These are phyloP conservation scores for Channa maculata DNA, from an alignment of 2,113 vertebrate species.

Conservation along the genomic window DNA sequence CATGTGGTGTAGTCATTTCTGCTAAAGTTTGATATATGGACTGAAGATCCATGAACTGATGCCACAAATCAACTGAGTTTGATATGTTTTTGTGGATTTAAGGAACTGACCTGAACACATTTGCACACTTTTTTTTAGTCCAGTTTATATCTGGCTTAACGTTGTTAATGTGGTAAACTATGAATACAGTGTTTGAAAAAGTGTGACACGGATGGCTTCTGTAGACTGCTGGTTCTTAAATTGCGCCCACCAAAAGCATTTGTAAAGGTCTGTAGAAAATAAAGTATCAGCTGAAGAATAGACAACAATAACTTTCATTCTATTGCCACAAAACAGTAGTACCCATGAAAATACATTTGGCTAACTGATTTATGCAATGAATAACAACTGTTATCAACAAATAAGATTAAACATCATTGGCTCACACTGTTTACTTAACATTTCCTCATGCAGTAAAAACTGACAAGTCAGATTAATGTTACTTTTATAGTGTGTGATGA, in stretches of 20 bases:
- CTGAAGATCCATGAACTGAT: neutral
- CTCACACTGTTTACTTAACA: neutral
- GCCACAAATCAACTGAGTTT: no score
- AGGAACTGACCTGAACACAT: neutral
- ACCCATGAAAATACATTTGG: no score
- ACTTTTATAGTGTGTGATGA: accelerated
- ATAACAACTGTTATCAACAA: neutral
- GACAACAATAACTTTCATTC: neutral
- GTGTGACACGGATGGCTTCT: neutral
- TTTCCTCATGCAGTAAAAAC: neutral
- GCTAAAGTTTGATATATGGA: neutral
- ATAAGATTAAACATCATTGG: neutral
- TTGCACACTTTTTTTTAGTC: neutral
- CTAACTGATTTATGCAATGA: neutral
- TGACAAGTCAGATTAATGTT: neutral
- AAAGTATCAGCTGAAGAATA: no score
- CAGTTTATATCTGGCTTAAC: neutral
- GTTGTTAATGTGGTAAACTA: neutral
- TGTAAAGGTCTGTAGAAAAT: no score
- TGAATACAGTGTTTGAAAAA: neutral
- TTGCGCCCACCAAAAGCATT: no score
- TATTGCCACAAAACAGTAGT: neutral
- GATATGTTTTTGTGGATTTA: neutral
- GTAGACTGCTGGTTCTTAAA: no score
- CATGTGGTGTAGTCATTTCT: constrained; percentile 5